Conservation (phyloP, 2,113 vertebrate species). For the Mellivora capensis region DNA sequence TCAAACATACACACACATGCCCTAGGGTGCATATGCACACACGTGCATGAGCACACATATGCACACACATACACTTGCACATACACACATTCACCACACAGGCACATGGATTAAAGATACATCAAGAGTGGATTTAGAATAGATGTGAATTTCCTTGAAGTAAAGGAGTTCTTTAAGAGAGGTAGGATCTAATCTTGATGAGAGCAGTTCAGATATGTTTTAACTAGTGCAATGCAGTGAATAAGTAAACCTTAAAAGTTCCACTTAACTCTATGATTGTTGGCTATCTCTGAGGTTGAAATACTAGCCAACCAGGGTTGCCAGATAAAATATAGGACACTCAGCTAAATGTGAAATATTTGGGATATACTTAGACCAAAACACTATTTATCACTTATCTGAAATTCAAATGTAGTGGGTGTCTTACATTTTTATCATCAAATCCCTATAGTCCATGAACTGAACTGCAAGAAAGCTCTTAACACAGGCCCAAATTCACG, state of each 20-base stretch:
- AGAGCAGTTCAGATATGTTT: background rate
- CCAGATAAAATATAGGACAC: background rate
- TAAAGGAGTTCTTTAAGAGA: background rate
- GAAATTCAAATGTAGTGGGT: background rate
- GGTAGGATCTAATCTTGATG: background rate
- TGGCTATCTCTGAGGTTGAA: background rate
- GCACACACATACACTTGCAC: background rate
- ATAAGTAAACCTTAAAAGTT: background rate
- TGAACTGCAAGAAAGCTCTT: background rate
- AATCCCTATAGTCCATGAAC: background rate
- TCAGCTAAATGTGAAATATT: background rate
- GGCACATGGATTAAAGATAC: background rate
- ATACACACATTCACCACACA: background rate
- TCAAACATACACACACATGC: background rate
- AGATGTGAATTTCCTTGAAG: background rate
- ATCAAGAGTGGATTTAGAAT: background rate
- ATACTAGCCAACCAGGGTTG: background rate
- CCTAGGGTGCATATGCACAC: no score
- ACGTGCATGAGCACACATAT: background rate
- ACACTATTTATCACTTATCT: background rate
- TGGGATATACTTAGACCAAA: background rate
- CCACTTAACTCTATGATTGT: background rate
- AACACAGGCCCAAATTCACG: background rate
- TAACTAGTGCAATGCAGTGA: background rate
- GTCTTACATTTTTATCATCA: background rate